Evolutionary conservation across 2,113 vertebrate genomes (phyloP), one percentile per base, ranked within the genome.

Genomic region (Cyprinodon brontotheroides): DNA sequence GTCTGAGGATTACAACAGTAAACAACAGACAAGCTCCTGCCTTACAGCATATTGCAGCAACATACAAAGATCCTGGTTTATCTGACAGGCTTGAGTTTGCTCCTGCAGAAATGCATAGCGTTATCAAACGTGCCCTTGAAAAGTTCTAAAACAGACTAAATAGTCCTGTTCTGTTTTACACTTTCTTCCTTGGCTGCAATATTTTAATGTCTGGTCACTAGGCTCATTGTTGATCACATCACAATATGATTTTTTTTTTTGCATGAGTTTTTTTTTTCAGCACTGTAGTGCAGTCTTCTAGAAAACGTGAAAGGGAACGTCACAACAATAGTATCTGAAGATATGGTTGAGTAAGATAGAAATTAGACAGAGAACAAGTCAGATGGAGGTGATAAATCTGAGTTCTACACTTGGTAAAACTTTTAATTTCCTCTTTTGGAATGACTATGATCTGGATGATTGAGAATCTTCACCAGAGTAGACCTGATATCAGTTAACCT

Each of bases 61-160:
- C 3, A 37, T 59, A 37, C 60, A 79, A 20, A 8, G 6, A 11
- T 3, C 7, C 60, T 13, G 65, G 43, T 43, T 65, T 22, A 41
- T 10, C 22, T 36, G 29, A 3, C 50, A 10, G 59, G 29, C 4
- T 15, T 41, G 3, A 41, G 53, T 9, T 14, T 76, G 64, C 82
- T 82, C 70, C 14, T 65, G 71, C 61, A 39, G 57, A 60, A 73
- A 69, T 53, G 70, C 39, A 62, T 37, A 39, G 47, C 82, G 70
- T 85, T 89, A 82, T 88, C 84, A 80, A 29, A 78, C 69, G 45
- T 62, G 75, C 82, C 87, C 89, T 89, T 91, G 90, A 36, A 48
- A 84, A 73, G 53, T 75, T 71, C 66, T 69, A 68, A 45, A 73
- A 74, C 70, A 91, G 85, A 88, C 91, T 85, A 89, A 91, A 91